These are phyloP conservation scores for Crotalus horridus DNA, from an alignment of 2,113 vertebrate species.

Conservation along the genomic window DNA sequence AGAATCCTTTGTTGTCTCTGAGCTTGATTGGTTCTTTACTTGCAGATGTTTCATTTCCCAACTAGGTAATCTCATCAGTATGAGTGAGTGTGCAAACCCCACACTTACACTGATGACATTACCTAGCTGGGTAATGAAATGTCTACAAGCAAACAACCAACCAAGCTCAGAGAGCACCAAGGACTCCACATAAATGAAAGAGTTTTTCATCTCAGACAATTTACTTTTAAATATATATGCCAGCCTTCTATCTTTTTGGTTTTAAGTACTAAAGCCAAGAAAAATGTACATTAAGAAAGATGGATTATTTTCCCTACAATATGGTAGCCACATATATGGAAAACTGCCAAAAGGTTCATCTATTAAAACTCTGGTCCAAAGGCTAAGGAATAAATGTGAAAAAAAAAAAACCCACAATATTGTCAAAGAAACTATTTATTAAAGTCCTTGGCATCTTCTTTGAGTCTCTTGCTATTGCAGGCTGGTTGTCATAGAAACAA, in stretches of 20 bases:
- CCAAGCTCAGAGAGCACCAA: neutral
- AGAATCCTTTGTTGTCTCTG: neutral
- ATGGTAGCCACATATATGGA: neutral
- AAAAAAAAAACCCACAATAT: neutral
- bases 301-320: neutral
- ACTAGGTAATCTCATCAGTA: neutral
- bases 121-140: neutral
- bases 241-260: neutral
- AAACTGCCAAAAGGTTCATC: neutral
- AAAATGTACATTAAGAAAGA: neutral
- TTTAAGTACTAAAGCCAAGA: neutral
- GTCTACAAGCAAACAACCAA: neutral
- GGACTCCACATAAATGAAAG: neutral
- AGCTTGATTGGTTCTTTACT: neutral
- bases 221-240: neutral
- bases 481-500: conserved; percentile 64
- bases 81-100: neutral
- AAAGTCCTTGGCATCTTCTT: conserved; percentile 28
- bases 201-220: neutral
- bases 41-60: neutral
- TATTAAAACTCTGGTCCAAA: neutral
- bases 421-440: conserved; percentile 46
- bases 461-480: conserved; percentile 3
- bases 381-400: conserved; percentile 18
- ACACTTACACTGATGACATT: neutral